Percentiles rank a stretch among this genome's conserved stretches.
Conservation (phyloP, 2,797 vertebrate species). For the Melanotaenia pygmaea region DNA sequence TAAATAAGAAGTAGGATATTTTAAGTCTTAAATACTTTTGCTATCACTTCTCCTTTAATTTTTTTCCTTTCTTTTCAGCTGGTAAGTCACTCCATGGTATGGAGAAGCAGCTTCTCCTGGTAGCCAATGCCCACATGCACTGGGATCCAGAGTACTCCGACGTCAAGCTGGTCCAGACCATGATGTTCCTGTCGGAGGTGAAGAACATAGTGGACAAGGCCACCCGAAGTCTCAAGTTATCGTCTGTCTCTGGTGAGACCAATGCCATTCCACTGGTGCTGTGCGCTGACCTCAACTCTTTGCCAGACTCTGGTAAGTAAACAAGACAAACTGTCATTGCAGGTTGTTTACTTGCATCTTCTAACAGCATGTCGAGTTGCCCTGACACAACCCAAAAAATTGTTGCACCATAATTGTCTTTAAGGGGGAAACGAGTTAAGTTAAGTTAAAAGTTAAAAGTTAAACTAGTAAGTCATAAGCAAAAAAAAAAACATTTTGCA, state of each 20-base stretch:
- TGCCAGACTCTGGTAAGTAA: constrained; percentile 94
- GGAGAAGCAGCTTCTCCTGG: constrained; percentile 95
- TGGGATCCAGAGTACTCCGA: constrained; percentile 98
- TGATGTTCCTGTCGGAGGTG: constrained; percentile 99
- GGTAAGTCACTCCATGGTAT: constrained; percentile 92
- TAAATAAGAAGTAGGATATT: background rate
- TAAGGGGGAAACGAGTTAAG: too few relatives aligned
- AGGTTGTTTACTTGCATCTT: background rate
- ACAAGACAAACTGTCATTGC: too few relatives aligned
- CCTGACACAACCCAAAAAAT: too few relatives aligned
- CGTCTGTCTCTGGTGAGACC: constrained; percentile 89
- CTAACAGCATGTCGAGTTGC: too few relatives aligned
- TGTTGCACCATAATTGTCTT: too few relatives aligned
- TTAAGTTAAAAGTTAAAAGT: too few relatives aligned
- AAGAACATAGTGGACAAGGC: constrained; percentile 98
- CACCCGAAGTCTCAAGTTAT: constrained; percentile 91
- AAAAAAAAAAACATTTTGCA: too few relatives aligned
- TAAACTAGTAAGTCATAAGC: too few relatives aligned
- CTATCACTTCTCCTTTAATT: background rate
- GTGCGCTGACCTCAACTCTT: constrained; percentile 98
- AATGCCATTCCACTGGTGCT: constrained; percentile 95
- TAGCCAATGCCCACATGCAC: constrained; percentile 98
- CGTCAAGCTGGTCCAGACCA: constrained; percentile 97
- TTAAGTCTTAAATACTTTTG: background rate
- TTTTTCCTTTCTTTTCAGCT: constrained; percentile 75